Evolutionary conservation across 2,113 vertebrate genomes (phyloP).

Genomic region (Paedocypris sp.): DNA sequence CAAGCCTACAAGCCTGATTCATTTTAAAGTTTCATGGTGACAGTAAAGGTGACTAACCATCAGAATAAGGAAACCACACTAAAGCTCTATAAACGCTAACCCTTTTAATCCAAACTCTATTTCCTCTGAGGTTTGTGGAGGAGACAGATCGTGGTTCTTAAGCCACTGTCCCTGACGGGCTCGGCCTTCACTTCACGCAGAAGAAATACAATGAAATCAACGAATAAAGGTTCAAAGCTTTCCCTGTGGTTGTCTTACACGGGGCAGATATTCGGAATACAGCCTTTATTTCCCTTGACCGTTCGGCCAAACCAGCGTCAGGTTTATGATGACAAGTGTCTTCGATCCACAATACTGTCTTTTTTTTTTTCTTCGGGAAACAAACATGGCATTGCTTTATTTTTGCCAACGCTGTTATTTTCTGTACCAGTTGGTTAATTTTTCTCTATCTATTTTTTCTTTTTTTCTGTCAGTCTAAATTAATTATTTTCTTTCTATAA

Average conservation of each 20-base stretch:
- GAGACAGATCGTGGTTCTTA: slow-evolving; percentile 30
- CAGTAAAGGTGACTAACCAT: slow-evolving; percentile 43
- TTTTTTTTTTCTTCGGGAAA: no score
- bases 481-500: no score
- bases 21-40: slow-evolving; percentile 38
- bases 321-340: no score
- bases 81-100: slow-evolving; percentile 36
- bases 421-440: no score
- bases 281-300: background rate
- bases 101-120: slow-evolving; percentile 35
- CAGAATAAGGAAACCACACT: slow-evolving; percentile 31
- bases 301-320: no score
- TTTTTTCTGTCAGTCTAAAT: no score
- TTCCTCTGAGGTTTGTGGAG: slow-evolving; percentile 28
- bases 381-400: no score
- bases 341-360: no score
- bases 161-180: slow-evolving; percentile 24
- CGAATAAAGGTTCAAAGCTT: background rate
- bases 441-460: no score
- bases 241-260: slow-evolving; percentile 2
- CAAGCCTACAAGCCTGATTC: slow-evolving; percentile 37
- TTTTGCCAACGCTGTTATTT: no score
- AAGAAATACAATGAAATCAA: slow-evolving; percentile 18
- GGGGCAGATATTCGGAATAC: background rate
- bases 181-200: slow-evolving; percentile 18